Evolutionary conservation across 2,888 invertebrate genomes (phyloP), one percentile per base, ranked within the genome.

Genomic region (Taphrorychus bicolor): DNA sequence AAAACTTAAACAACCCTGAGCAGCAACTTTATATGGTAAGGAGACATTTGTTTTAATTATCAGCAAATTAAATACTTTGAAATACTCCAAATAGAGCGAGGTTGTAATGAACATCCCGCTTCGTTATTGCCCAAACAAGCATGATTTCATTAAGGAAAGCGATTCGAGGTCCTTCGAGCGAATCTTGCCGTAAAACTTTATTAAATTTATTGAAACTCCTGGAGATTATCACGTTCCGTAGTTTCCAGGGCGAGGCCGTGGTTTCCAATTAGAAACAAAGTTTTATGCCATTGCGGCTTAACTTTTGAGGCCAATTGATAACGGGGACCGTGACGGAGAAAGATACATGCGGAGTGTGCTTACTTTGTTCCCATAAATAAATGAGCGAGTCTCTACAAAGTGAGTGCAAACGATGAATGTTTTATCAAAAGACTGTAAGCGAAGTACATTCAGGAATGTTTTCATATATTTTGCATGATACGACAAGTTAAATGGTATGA

Each of bases 341-440:
- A 59, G 65, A 59, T 59, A 59, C 54, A 65, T 65, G 52, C 19
- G 11, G 18, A 18, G 23, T 32, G 14, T 40, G 5, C 59, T 54
- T 54, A 58, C 64, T 65, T 59, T 59, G 45, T 7, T 2, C 17
- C 58, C 22, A 49, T 19, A 48, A 65, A 65, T 65, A 65, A 59
- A 54, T 54, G 59, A 59, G 51, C 45, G 40, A 41, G 32, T 41
- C 18, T 45, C 49, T 59, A 53, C 45, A 59, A 59, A 65, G 59
- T 65, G 54, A 65, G 48, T 65, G 65, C 48, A 59, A 57, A 49
- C 40, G 51, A 16, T 56, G 51, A 63, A 63, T 63, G 57, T 62
- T 63, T 63, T 51, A 63, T 63, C 63, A 57, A 63, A 57, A 54
- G 63, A 56, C 57, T 49, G 57, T 51, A 63, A 63, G 56, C 17